Conservation (phyloP, 1,140 invertebrate species). For the Oryctes rhinoceros region DNA sequence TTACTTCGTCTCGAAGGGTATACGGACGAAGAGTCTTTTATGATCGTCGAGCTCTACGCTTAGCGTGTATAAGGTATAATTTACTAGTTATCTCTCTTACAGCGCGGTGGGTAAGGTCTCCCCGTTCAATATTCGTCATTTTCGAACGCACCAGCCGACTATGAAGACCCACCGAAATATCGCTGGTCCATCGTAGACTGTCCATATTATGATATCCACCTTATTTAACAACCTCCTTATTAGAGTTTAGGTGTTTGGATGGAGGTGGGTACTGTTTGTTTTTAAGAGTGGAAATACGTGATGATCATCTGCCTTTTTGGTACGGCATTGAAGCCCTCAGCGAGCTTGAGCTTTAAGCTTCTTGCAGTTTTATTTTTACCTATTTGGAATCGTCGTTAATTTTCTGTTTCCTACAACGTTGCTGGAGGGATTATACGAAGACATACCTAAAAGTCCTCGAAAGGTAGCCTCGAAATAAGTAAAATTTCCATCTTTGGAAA, state of each 20-base stretch:
- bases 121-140: constrained; percentile 42
- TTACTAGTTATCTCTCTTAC: constrained; percentile 59
- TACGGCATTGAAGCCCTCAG: too few species aligned
- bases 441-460: too few species aligned
- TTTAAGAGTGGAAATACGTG: constrained; percentile 32
- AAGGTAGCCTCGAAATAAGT: too few species aligned
- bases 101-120: constrained; percentile 56
- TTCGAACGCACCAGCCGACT: neutral
- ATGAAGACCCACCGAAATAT: neutral
- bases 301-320: neutral
- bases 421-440: too few species aligned
- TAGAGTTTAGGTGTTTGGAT: constrained; percentile 23
- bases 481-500: too few species aligned
- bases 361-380: too few species aligned
- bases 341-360: too few species aligned
- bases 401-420: too few species aligned
- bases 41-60: neutral
- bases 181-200: constrained; percentile 44
- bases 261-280: constrained; percentile 6
- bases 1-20: neutral
- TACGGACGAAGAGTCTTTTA: neutral
- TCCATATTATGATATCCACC: constrained; percentile 56
- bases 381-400: too few species aligned
- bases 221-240: constrained; percentile 56
- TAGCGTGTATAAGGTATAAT: constrained; percentile 56